Conservation (phyloP, 1,140 invertebrate genomes). For the Agrypnia vestita region DNA sequence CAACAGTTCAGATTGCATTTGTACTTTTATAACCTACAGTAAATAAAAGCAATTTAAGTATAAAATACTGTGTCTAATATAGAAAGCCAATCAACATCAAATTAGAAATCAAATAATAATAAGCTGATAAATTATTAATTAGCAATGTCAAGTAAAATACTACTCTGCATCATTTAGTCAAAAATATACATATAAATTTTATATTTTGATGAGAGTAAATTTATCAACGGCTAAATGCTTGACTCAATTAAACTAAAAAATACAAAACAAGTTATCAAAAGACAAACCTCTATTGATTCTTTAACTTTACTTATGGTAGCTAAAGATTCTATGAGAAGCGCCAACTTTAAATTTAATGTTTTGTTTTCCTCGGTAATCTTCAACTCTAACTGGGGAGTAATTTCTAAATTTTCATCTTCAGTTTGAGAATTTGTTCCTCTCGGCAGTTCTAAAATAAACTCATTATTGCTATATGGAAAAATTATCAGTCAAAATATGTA, state of each 20-base stretch:
- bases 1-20: slow-evolving; percentile 87
- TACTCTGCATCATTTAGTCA: not conserved
- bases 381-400: slow-evolving; percentile 69
- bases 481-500: too few relatives aligned
- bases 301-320: slow-evolving; percentile 88
- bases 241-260: too few relatives aligned
- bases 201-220: too few relatives aligned
- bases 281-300: slow-evolving; percentile 84
- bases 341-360: slow-evolving; percentile 72
- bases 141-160: too few relatives aligned
- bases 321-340: slow-evolving; percentile 89
- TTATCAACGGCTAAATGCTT: too few relatives aligned
- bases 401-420: slow-evolving; percentile 68
- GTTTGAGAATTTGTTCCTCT: slow-evolving; percentile 56
- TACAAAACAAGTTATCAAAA: not conserved
- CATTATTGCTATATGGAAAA: too few relatives aligned
- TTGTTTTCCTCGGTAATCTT: slow-evolving; percentile 67
- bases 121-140: too few relatives aligned
- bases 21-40: slow-evolving; percentile 82
- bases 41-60: not conserved
- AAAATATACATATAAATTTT: too few relatives aligned
- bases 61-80: too few relatives aligned
- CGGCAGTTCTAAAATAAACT: too few relatives aligned
- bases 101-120: too few relatives aligned
- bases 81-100: too few relatives aligned